These are phyloP conservation scores for Dryobota labecula DNA, from an alignment of 2,888 invertebrate species.

Conservation along the genomic window DNA sequence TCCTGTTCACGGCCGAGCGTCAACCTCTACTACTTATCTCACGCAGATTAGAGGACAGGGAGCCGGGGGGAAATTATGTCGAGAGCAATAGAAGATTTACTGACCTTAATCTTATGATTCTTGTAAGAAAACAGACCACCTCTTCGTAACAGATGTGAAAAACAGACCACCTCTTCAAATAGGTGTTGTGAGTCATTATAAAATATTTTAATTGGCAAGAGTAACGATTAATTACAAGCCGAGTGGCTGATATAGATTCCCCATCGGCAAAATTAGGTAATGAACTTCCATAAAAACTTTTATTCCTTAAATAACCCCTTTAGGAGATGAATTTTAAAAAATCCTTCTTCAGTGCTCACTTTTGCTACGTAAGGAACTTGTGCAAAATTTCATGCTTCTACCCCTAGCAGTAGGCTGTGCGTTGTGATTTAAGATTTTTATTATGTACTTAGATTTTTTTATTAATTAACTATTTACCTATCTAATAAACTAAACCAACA, in stretches of 20 bases:
- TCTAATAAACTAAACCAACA: too few species aligned
- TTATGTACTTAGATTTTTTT: too few species aligned
- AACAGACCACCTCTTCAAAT: background rate
- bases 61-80: background rate
- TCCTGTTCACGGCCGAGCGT: constrained; percentile 23
- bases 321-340: background rate
- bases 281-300: too few species aligned
- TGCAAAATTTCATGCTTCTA: background rate
- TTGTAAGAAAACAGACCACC: background rate
- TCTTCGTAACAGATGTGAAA: background rate
- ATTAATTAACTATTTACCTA: background rate
- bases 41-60: background rate
- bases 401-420: background rate
- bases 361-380: background rate
- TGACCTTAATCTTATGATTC: background rate
- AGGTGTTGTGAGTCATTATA: background rate
- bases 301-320: background rate
- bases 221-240: background rate
- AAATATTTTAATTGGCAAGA: background rate
- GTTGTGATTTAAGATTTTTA: background rate
- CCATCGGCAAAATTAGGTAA: background rate
- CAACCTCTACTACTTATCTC: constrained; percentile 25
- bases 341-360: too few species aligned
- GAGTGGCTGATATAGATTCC: background rate
- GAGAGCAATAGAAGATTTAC: background rate